These are phyloP conservation scores for Chondrilla cf. caribensis DNA, from an alignment of 37 sponge, comb jelly and placozoan species.

Conservation along the genomic window DNA sequence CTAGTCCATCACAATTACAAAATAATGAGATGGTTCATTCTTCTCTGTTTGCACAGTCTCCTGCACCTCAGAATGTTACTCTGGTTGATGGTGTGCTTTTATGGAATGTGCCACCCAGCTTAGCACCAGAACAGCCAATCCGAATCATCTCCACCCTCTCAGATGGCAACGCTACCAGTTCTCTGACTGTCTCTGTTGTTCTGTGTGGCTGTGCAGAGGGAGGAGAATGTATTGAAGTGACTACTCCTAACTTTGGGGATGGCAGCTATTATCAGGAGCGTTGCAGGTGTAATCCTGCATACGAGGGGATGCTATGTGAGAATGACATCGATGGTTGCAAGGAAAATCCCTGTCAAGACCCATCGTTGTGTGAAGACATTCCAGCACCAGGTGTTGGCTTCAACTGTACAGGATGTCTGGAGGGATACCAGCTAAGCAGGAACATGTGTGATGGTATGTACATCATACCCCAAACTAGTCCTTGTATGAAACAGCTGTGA, in stretches of 20 bases:
- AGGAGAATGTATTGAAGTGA: slow-evolving; percentile 1
- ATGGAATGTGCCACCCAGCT: not conserved
- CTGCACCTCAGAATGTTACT: not conserved
- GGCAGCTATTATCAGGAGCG: slow-evolving; percentile 1
- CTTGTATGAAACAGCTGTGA: no score
- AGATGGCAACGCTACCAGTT: not conserved
- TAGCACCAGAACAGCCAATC: not conserved
- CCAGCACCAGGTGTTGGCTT: slow-evolving; percentile 14
- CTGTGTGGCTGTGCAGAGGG: slow-evolving; percentile 8
- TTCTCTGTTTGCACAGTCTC: not conserved
- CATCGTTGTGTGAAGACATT: not conserved
- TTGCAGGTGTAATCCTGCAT: slow-evolving; percentile 3
- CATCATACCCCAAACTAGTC: not conserved
- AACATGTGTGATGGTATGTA: not conserved
- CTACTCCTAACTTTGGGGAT: not conserved
- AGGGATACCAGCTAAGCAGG: not conserved
- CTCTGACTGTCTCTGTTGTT: not conserved
- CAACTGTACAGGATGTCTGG: slow-evolving; percentile 8
- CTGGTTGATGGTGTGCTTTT: not conserved
- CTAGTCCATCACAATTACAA: no score
- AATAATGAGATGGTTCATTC: no score
- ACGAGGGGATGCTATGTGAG: not conserved
- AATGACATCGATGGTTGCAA: not conserved
- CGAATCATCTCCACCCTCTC: not conserved
- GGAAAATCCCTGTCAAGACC: slow-evolving; percentile 11